Evolutionary conservation across 2,113 vertebrate genomes (phyloP).

Genomic region (Hippocampus mohnikei): DNA sequence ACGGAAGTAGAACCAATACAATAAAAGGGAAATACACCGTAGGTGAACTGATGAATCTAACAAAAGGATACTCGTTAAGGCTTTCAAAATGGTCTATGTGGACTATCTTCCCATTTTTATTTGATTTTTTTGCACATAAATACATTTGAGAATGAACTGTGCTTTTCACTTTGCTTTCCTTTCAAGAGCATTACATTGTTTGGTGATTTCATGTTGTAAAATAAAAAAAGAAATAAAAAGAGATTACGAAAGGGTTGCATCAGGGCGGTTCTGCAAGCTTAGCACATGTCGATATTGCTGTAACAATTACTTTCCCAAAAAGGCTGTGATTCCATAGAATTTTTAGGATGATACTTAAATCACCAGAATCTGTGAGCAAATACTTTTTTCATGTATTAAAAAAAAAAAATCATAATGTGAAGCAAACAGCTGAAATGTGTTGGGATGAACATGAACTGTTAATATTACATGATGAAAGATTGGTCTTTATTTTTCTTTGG

Average conservation of each 20-base stretch:
- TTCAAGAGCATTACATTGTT: conserved; percentile 68
- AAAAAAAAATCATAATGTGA: conserved; percentile 37
- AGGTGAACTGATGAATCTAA: conserved; percentile 65
- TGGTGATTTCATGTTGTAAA: conserved; percentile 74
- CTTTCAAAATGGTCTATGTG: conserved; percentile 69
- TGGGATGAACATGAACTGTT: conserved; percentile 82
- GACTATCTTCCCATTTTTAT: conserved; percentile 50
- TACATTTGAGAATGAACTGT: conserved; percentile 67
- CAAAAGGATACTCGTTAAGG: conserved; percentile 66
- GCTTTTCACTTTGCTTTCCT: conserved; percentile 64
- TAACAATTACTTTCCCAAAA: conserved; percentile 74
- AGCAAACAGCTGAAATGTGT: conserved; percentile 76
- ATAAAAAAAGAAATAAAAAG: conserved; percentile 54
- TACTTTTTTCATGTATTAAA: conserved; percentile 71
- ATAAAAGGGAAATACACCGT: conserved; percentile 59
- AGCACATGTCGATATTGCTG: conserved; percentile 75
- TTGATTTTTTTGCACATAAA: conserved; percentile 56
- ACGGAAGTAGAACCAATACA: conserved; percentile 63
- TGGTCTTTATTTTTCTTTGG: conserved; percentile 60
- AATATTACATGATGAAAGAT: conserved; percentile 79
- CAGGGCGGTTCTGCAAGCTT: conserved; percentile 67
- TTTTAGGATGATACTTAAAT: conserved; percentile 72
- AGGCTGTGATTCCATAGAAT: conserved; percentile 87
- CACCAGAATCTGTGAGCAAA: conserved; percentile 66
- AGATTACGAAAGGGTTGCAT: conserved; percentile 69